Evolutionary conservation across 2,113 vertebrate species (phyloP).

Genomic region (Sinocyclocheilus rhinocerous): DNA sequence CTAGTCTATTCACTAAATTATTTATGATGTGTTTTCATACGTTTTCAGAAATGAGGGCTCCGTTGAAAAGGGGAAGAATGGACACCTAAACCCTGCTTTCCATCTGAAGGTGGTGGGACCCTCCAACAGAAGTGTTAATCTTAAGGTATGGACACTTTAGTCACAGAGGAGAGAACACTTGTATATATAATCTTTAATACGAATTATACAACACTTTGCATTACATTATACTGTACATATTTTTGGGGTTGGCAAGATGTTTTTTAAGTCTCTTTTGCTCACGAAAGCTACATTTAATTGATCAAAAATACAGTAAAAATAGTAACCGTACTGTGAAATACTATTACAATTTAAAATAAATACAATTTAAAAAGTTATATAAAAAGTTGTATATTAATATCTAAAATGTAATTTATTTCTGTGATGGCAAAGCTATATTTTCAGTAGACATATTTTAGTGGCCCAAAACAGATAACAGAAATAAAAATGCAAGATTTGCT

Average conservation of each 20-base stretch:
- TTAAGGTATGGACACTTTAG: conserved; percentile 65
- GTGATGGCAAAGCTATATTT: too few species aligned
- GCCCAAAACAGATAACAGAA: too few species aligned
- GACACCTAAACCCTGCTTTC: conserved; percentile 77
- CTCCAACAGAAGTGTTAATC: conserved; percentile 66
- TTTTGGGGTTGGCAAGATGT: neutral
- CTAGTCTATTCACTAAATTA: neutral
- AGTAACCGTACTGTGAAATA: neutral
- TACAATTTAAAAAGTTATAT: too few species aligned
- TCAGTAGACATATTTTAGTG: too few species aligned
- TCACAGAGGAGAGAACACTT: neutral
- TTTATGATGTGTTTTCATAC: conserved; percentile 4
- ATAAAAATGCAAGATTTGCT: too few species aligned
- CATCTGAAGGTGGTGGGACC: conserved; percentile 78
- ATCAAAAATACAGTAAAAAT: neutral
- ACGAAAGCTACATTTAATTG: neutral
- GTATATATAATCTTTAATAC: neutral
- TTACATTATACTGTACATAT: neutral
- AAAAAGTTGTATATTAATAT: too few species aligned
- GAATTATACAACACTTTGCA: neutral
- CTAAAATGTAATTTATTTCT: too few species aligned
- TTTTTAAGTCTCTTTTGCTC: neutral
- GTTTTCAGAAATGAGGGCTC: conserved; percentile 62
- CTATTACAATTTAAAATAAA: too few species aligned
- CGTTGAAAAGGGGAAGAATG: conserved; percentile 71